Base-by-base conservation (phyloP, 2,888 invertebrate species). In the Andrena bicolor region DNA sequence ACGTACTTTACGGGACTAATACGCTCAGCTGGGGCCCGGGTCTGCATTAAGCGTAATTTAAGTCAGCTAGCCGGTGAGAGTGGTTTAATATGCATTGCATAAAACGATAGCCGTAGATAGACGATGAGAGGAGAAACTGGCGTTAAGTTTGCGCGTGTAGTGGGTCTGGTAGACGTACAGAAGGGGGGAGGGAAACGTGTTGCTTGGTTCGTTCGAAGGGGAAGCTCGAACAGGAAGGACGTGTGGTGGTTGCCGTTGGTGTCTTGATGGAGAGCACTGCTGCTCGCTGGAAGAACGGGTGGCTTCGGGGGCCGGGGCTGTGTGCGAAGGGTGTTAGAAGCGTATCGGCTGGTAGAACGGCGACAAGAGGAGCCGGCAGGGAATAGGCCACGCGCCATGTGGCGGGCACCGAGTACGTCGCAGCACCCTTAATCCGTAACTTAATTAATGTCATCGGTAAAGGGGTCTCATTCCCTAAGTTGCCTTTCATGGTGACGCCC, bases 381-480 rank as follows among this genome's bases (percentile, higher is more conserved):
- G 76, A 71, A 81, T 85, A 68, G 70, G 71, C 81, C 71, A 81
- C 58, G 85, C 61, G 82, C 72, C 75, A 75, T 75, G 72, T 82
- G 85, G 74, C 75, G 32, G 26, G 64, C 65, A 53, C 66, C 60
- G 68, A 84, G 71, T 80, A 76, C 76, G 75, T 80, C 32, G 73
- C 41, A 61, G 70, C 61, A 68, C 74, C 78, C 85, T 85, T 85
- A 85, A 82, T 85, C 85, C 70, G 82, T 85, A 82, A 85, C 82
- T 85, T 85, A 85, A 85, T 85, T 85, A 85, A 85, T 85, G 85
- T 85, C 78, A 82, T 85, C 82, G 82, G 71, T 66, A 64, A 75
- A 82, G 69, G 73, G 64, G 16, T 53, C 72, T n/a, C 60, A 63
- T 71, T 58, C 60, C 65, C 51, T 53, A 51, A 85, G 76, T 82